Evolutionary conservation across 2,888 invertebrate genomes (phyloP), one percentile per base, ranked within the genome.

Genomic region (Leucoma salicis): DNA sequence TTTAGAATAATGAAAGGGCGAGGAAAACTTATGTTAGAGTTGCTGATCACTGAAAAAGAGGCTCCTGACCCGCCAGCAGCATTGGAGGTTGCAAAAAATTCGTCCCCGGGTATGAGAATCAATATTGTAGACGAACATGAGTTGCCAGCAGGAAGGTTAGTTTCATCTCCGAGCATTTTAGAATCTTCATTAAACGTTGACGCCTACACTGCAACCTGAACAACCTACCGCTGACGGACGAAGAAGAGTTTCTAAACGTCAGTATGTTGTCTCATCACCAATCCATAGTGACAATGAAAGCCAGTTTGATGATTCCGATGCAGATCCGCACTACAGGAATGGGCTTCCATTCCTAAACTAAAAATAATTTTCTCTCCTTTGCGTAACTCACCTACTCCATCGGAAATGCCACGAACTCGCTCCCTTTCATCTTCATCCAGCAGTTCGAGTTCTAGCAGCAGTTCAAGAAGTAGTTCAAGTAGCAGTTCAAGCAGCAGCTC

Each of bases 341-440:
- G 29, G n/a, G 11, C 41, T 31, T 24, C n/a, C n/a, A 31, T 12
- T 16, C 36, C 14, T 28, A 42, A 42, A 32, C 25, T 31, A 35
- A 41, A 35, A 41, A 35, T 41, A 31, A 24, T 35, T 41, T 41
- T 41, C 35, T 35, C 41, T 41, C 35, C 31, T 35, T 29, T 35
- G 41, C 41, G 14, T 41, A 41, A 27, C n/a, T 18, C 35, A 8
- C 31, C 36, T 42, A 21, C 31, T 31, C 32, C 36, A 39, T 12
- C 13, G 29, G 35, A 31, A 14, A 14, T 36, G 27, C 36, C 41
- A 35, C 41, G 41, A 35, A 14, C 41, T 42, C 32, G 37, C 27
- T 42, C 42, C 18, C 37, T 31, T 11, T 42, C 42, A 25, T 37
- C 27, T 36, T 42, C 37, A 16, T 42, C 37, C 33, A 36, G 31